Evolutionary conservation across 2,797 vertebrate species (phyloP), one percentile per base, ranked within the genome.

Genomic region (Malurus splendens): DNA sequence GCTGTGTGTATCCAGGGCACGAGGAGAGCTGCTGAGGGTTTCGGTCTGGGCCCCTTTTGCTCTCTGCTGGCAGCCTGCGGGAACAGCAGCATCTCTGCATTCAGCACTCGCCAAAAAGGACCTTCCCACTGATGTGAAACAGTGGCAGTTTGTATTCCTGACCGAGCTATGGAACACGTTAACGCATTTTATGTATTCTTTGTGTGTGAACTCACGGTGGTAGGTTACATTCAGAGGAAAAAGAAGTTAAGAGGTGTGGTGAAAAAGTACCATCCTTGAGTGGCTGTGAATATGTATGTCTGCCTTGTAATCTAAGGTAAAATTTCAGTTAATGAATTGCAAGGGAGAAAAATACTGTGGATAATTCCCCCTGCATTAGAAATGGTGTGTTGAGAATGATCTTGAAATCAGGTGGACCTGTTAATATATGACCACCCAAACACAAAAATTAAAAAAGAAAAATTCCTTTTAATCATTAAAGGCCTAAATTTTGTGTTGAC

Each of bases 31-130:
- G 28, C 3, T 10, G 1, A 32, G 6, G 32, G 10, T 33, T 73
- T 67, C 7, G 15, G 32, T 71, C n/a, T 6, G 48, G 79, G 38
- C 20, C 56, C 48, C 36, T 83, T 83, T 87, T 93, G 84, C 94
- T 94, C 94, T 91, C 93, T 94, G 87, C 92, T 87, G 85, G 94
- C 90, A 81, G 73, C 28, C 42, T n/a, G 25, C 4, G 1, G 79
- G 64, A 92, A 90, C 66, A 81, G 73, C 94, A 94, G 48, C 55
- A 32, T 3, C 57, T 71, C 47, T 30, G 33, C 12, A 1, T 4
- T 48, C 47, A 23, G 45, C 13, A 9, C 8, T 15, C 44, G 44
- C 33, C 4, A 4, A 28, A 67, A 67, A 14, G 13, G 7, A 48
- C 23, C 10, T 77, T 70, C 51, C 12, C 47, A 6, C 36, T 12